phyloP scores from a whole-genome alignment of 2,113 vertebrate genomes.

The Coregonus clupeaformis region DNA sequence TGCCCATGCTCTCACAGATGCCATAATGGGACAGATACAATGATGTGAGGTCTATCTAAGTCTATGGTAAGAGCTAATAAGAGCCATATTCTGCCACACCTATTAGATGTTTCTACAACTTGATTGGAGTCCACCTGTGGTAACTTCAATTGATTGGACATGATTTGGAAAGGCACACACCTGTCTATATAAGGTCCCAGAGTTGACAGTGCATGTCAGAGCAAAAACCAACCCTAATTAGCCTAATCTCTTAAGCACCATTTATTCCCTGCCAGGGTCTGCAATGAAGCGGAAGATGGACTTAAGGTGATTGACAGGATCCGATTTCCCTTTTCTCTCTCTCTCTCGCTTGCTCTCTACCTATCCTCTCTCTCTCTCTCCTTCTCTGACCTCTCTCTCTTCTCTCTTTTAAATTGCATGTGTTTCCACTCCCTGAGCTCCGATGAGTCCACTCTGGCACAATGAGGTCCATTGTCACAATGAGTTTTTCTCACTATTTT shows the following conservation, averaged over 20 bases:
- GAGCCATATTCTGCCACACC: slow-evolving; percentile 19
- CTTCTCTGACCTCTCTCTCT: slow-evolving; percentile 11
- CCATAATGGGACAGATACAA: no score
- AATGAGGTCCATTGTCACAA: slow-evolving; percentile 60
- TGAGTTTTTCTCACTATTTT: slow-evolving; percentile 60
- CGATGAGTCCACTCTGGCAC: slow-evolving; percentile 62
- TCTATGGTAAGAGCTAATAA: neutral
- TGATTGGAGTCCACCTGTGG: no score
- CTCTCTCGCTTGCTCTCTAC: slow-evolving; percentile 10
- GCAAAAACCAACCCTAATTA: no score
- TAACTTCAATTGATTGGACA: no score
- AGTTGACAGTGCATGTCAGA: no score
- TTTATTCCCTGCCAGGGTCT: slow-evolving; percentile 25
- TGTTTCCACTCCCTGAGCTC: slow-evolving; percentile 48
- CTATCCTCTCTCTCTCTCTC: slow-evolving; percentile 42
- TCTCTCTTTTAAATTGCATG: slow-evolving; percentile 31
- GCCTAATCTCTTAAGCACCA: slow-evolving; percentile 14
- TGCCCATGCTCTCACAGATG: no score
- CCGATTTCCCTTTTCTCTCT: slow-evolving; percentile 26
- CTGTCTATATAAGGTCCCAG: no score
- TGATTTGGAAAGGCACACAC: no score
- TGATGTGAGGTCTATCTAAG: no score
- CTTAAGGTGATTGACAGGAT: slow-evolving; percentile 45
- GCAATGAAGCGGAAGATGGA: slow-evolving; percentile 38
- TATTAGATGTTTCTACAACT: no score